Base-by-base conservation (phyloP, 2,888 invertebrate genomes). In the Netelia inedita region DNA sequence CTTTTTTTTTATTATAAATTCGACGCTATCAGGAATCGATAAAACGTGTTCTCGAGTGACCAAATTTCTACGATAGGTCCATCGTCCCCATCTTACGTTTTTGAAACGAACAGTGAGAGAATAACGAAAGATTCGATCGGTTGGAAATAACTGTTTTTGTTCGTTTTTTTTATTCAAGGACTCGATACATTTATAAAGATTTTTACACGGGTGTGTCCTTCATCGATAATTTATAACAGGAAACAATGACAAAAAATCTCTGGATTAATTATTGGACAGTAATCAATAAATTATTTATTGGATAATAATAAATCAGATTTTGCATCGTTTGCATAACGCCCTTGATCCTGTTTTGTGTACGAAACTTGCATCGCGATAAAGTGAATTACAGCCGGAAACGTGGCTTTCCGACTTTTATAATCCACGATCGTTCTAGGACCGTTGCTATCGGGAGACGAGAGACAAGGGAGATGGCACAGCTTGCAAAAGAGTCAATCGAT, bases 401-500 rank as follows among this genome's bases (percentile, higher is more conserved):
- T 69, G 57, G 78, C 55, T 28, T 28, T 46, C 16, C 43, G 76
- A 81, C 84, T 81, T 81, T 73, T 69, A 81, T 78, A 81, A 81
- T 81, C 78, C 72, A 10, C 16, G 16, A 79, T 74, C 74, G 73
- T 74, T 85, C 69, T 63, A 50, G 19, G 73, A 55, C 23, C 43
- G 71, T 65, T 78, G 78, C 68, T 72, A 68, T 63, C 63, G 76
- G 5, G 28, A 28, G 28, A 28, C 28, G 28, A 28, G 5, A 73
- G 80, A 79, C 69, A 63, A 71, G 14, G 14, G 46, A 57, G 59
- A 11, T 68, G 14, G 87, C 82, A 84, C 85, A 80, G 82, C 75
- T 57, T 10, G 87, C 86, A 87, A 28, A 28, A 90, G 61, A 78
- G 88, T 81, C 85, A 87, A 86, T 88, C 84, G 79, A 83, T 79